Conservation (phyloP, 2,113 vertebrate species). For the Rhinolophus sinicus region DNA sequence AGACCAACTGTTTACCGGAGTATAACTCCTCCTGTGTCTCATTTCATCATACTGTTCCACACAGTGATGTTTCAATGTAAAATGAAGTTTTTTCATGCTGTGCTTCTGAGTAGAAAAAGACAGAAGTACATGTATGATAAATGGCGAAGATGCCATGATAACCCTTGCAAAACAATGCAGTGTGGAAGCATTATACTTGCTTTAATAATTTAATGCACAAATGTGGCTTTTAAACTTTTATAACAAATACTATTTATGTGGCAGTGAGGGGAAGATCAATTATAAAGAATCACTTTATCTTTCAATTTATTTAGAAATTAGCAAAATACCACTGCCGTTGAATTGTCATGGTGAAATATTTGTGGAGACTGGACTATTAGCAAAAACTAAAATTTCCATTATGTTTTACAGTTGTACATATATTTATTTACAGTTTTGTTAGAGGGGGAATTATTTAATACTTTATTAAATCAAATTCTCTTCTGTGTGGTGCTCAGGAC, state of each 20-base stretch:
- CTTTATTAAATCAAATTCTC: conserved; percentile 30
- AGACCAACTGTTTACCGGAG: conserved; percentile 90
- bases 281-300: conserved; percentile 77
- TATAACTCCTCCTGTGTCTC: conserved; percentile 92
- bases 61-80: conserved; percentile 93
- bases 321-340: conserved; percentile 62
- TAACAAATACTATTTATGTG: conserved; percentile 88
- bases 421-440: conserved; percentile 64
- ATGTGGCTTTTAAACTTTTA: conserved; percentile 92
- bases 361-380: conserved; percentile 48
- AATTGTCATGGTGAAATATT: conserved; percentile 71
- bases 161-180: conserved; percentile 89
- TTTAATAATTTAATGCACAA: conserved; percentile 94
- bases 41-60: conserved; percentile 93
- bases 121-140: conserved; percentile 90
- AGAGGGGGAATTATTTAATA: conserved; percentile 24
- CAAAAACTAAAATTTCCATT: conserved; percentile 58
- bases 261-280: conserved; percentile 75
- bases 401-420: conserved; percentile 62
- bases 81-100: conserved; percentile 95
- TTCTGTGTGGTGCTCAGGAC: conserved; percentile 6
- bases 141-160: conserved; percentile 88
- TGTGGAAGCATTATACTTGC: conserved; percentile 89
- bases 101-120: conserved; percentile 92
- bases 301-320: conserved; percentile 80